Percentiles rank a stretch among this genome's conserved stretches.
phyloP scores from a whole-genome alignment of 2,797 vertebrate species.

The Silurus aristotelis region DNA sequence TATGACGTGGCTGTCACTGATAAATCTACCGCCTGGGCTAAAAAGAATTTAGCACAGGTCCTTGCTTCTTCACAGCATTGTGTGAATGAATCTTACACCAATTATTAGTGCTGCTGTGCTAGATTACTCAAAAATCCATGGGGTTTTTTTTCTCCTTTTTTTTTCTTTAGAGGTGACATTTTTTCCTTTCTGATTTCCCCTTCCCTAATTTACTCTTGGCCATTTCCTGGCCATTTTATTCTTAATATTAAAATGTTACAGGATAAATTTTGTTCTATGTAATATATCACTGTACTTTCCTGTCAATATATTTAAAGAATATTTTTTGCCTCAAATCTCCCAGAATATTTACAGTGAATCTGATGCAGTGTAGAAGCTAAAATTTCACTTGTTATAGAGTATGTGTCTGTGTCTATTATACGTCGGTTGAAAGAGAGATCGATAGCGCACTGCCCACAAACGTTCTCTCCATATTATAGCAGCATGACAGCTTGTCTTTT shows the following conservation, averaged over 20 bases:
- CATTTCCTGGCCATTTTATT: no score
- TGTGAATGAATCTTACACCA: not conserved
- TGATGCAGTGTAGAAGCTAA: not conserved
- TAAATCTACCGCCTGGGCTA: not conserved
- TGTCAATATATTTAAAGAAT: no score
- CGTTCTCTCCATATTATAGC: constrained; percentile 5
- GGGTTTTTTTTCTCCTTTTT: no score
- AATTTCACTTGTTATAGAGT: not conserved
- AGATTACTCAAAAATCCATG: not conserved
- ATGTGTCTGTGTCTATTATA: not conserved
- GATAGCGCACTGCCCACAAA: not conserved
- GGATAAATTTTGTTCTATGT: not conserved
- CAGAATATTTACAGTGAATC: not conserved
- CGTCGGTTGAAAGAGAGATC: constrained; percentile 5
- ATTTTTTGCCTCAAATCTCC: no score
- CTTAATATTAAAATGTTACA: not conserved
- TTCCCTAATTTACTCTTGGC: no score
- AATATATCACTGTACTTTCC: not conserved
- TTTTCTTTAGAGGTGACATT: no score
- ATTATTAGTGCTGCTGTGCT: not conserved
- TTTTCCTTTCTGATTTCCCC: no score
- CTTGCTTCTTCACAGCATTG: not conserved
- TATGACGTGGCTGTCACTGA: not conserved
- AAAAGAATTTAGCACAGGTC: not conserved
- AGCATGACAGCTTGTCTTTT: constrained; percentile 26